Evolutionary conservation across 2,888 invertebrate genomes (phyloP), one percentile per base, ranked within the genome.

Genomic region (Papilio elwesi): DNA sequence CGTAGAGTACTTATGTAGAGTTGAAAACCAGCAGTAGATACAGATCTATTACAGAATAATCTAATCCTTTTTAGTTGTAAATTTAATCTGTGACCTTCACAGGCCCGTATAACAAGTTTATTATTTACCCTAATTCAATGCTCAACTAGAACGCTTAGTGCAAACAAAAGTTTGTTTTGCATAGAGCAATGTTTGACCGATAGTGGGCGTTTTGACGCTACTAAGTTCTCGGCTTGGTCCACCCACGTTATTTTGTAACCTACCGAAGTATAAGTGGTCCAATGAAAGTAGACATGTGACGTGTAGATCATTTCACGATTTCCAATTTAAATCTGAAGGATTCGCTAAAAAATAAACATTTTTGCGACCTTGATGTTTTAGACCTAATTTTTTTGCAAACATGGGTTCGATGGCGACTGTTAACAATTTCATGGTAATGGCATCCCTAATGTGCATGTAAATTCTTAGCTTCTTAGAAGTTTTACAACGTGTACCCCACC

Each of bases 51-150:
- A n/a, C n/a, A n/a, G n/a, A n/a, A n/a, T 59, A 59, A 59, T n/a
- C 59, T 59, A 0, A 9, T 43, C 43, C n/a, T 59, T 59, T 59
- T 13, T 59, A n/a, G n/a, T 57, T 11, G 11, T 36, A 38, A 38
- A 26, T 59, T n/a, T 59, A 59, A 59, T 59, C 59, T 59, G 38
- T 59, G 59, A 59, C 38, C 59, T 59, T 59, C 36, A 13, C n/a
- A 59, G 11, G 13, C 59, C 38, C 10, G 38, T 59, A 38, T 13
- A 38, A n/a, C n/a, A n/a, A 38, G 36, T 57, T 57, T 57, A 16
- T 26, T 55, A 38, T 59, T 59, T 38, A 59, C n/a, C 13, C 59
- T 59, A 13, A 38, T 59, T 59, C 57, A 57, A 9, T 43, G 43
- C 9, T 43, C 7, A 9, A 57, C 59, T 59, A 36, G 26, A 38